phyloP scores from a whole-genome alignment of 2,113 vertebrate genomes.

The Tyrannus savana region DNA sequence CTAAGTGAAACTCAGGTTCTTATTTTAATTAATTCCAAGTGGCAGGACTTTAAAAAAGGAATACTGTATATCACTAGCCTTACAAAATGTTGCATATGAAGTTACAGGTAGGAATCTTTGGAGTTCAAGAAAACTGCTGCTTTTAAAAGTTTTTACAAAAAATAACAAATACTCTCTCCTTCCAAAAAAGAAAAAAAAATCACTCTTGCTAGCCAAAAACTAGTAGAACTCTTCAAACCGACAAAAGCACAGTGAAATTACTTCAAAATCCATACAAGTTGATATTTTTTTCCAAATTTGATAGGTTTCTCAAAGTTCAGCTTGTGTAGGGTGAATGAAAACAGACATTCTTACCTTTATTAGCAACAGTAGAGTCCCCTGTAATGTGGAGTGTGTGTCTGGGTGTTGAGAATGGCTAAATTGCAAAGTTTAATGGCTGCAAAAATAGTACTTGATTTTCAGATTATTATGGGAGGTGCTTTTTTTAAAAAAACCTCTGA shows the following conservation, averaged over 20 bases:
- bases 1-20: neutral
- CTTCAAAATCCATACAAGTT: neutral
- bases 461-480: neutral
- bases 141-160: neutral
- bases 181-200: neutral
- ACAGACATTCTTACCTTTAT: neutral
- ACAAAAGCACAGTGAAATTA: neutral
- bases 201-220: neutral
- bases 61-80: neutral
- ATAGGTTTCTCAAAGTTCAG: neutral
- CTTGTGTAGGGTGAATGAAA: neutral
- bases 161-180: neutral
- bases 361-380: neutral
- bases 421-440: neutral
- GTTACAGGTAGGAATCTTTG: neutral
- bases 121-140: neutral
- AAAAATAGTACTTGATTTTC: neutral
- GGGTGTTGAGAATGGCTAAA: neutral
- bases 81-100: neutral
- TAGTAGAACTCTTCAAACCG: neutral
- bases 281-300: neutral
- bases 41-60: neutral
- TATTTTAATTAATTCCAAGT: neutral
- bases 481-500: neutral
- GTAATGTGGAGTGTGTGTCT: neutral